A percentile compares a stretch with the other conserved stretches of the same genome.
Conservation (phyloP, 2,888 invertebrate species). For the Leptopilina syphax region DNA sequence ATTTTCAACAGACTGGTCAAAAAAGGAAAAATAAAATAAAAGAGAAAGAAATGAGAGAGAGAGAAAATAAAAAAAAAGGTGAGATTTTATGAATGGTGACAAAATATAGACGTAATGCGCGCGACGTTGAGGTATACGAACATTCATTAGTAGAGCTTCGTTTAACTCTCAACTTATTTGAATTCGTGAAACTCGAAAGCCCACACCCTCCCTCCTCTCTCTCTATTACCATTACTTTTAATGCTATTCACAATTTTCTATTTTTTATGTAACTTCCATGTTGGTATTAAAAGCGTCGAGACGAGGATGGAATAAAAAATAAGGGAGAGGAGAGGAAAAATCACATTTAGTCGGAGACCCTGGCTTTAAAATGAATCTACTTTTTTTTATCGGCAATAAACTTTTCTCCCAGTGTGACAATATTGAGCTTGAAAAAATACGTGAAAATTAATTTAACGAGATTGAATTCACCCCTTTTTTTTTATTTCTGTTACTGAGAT, state of each 20-base stretch:
- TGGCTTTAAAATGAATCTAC: slow-evolving; percentile 31
- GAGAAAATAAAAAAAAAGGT: not conserved
- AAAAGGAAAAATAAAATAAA: not conserved
- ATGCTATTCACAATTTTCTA: slow-evolving; percentile 29
- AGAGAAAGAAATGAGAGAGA: no score
- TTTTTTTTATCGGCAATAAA: slow-evolving; percentile 27
- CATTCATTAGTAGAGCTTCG: slow-evolving; percentile 33
- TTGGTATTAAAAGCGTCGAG: slow-evolving; percentile 15
- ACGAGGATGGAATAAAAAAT: slow-evolving; percentile 20
- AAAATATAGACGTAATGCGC: slow-evolving; percentile 24
- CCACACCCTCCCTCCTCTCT: not conserved
- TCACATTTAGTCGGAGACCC: slow-evolving; percentile 9
- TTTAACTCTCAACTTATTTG: slow-evolving; percentile 37
- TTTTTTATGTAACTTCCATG: slow-evolving; percentile 32
- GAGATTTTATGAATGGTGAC: slow-evolving; percentile 36
- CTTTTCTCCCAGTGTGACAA: slow-evolving; percentile 27
- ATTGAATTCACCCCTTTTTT: not conserved
- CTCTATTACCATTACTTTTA: slow-evolving; percentile 19
- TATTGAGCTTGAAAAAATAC: slow-evolving; percentile 9
- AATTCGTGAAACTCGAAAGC: slow-evolving; percentile 25
- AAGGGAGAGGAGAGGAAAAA: not conserved
- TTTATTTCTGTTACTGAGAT: no score
- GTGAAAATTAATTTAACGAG: slow-evolving; percentile 20
- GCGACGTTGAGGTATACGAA: slow-evolving; percentile 7
- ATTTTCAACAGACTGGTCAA: slow-evolving; percentile 4